Conservation (phyloP, 2,113 vertebrate species). For the Nothobranchius kuhntae region DNA sequence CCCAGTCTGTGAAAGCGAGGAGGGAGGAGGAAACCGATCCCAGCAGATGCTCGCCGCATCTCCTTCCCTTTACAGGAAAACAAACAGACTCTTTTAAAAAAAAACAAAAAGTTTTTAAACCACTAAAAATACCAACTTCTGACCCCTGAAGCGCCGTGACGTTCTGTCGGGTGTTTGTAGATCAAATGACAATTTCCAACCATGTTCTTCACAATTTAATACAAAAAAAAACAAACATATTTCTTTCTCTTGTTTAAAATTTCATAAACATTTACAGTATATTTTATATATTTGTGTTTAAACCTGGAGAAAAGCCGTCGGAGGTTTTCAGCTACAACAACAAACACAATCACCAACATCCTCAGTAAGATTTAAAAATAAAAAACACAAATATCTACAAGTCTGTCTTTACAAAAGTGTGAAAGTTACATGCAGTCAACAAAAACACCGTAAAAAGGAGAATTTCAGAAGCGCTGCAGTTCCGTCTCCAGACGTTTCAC, state of each 20-base stretch:
- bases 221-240: slow-evolving; percentile 79
- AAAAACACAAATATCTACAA: slow-evolving; percentile 43
- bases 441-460: slow-evolving; percentile 19
- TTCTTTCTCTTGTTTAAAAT: slow-evolving; percentile 70
- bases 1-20: slow-evolving; percentile 31
- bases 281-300: slow-evolving; percentile 75
- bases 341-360: slow-evolving; percentile 49
- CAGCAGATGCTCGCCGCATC: slow-evolving; percentile 13
- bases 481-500: slow-evolving; percentile 9
- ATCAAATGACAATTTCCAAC: slow-evolving; percentile 10
- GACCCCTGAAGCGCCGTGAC: no score
- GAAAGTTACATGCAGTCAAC: slow-evolving; percentile 36
- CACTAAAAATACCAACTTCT: no score
- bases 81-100: neutral
- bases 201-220: slow-evolving; percentile 76
- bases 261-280: slow-evolving; percentile 79
- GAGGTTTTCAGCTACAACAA: slow-evolving; percentile 36
- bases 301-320: slow-evolving; percentile 55
- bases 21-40: slow-evolving; percentile 50
- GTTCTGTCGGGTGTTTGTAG: no score
- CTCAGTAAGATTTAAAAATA: slow-evolving; percentile 40
- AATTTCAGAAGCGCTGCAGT: slow-evolving; percentile 5
- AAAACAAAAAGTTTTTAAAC: no score
- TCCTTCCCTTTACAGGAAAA: slow-evolving; percentile 15
- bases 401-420: slow-evolving; percentile 38